Evolutionary conservation across 2,113 vertebrate species (phyloP).

Genomic region (Craseonycteris thonglongyai): DNA sequence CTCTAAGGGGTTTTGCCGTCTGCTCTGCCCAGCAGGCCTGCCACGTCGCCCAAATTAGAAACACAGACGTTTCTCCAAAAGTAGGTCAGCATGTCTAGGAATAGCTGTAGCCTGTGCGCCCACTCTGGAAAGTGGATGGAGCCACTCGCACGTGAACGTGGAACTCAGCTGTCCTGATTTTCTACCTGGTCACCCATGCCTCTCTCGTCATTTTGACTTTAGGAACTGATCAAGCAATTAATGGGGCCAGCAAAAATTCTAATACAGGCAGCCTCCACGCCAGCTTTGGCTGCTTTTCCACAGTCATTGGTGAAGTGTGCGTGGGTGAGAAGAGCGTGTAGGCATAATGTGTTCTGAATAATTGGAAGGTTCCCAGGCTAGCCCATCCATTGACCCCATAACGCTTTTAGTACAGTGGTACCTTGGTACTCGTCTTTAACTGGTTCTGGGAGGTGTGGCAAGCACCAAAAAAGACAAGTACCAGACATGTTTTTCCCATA

Average conservation of each 20-base stretch:
- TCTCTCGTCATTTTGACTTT: background rate
- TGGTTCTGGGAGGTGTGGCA: too few relatives aligned
- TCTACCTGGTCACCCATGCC: background rate
- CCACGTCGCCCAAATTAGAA: slow-evolving; percentile 29
- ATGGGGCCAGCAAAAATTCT: background rate
- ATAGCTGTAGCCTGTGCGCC: background rate
- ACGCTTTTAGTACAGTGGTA: background rate
- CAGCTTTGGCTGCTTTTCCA: background rate
- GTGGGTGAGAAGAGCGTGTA: background rate
- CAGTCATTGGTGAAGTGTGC: background rate
- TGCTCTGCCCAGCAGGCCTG: background rate
- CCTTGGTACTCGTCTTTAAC: too few relatives aligned
- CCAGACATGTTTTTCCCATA: too few relatives aligned
- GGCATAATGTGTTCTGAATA: background rate
- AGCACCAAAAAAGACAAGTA: too few relatives aligned
- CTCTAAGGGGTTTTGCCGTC: background rate
- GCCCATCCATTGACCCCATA: background rate
- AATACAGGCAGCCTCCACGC: background rate
- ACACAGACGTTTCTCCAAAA: background rate
- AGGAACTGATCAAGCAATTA: background rate
- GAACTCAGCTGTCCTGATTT: background rate
- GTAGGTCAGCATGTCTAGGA: slow-evolving; percentile 44
- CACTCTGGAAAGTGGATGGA: background rate
- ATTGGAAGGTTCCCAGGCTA: background rate
- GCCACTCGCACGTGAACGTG: background rate